A percentile compares a stretch with the other conserved stretches of the same genome.
These are phyloP conservation scores for Pinctada fucata DNA, from an alignment of 2,888 invertebrate genomes.

Conservation along the genomic window DNA sequence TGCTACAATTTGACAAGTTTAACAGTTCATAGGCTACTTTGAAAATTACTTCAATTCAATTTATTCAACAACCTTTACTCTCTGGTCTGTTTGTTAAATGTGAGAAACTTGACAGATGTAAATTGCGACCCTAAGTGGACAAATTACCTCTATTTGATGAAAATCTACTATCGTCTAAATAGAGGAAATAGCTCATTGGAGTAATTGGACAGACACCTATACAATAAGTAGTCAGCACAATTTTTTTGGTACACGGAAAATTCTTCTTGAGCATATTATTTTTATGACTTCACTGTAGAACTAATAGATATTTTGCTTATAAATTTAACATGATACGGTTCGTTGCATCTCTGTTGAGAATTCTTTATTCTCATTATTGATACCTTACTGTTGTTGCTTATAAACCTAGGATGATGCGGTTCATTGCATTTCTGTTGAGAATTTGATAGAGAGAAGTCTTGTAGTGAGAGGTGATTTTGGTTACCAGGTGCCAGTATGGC, in stretches of 20 bases:
- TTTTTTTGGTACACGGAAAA: too few species aligned
- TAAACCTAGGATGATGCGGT: background rate
- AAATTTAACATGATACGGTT: background rate
- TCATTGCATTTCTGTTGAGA: background rate
- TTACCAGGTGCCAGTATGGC: background rate
- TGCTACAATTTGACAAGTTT: too few species aligned
- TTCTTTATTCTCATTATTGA: background rate
- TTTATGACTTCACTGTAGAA: too few species aligned
- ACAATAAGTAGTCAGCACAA: too few species aligned
- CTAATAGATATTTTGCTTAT: background rate
- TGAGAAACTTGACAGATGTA: conserved; percentile 3
- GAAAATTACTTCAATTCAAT: background rate
- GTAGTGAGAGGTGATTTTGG: background rate
- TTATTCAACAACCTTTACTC: background rate
- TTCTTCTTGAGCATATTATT: too few species aligned
- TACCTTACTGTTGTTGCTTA: background rate
- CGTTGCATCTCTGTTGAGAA: background rate
- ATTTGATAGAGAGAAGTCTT: background rate
- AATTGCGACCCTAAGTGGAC: background rate
- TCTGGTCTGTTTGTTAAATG: background rate
- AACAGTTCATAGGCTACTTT: too few species aligned
- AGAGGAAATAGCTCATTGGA: background rate
- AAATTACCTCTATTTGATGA: background rate
- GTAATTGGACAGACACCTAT: background rate
- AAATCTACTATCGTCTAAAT: background rate